Evolutionary conservation across 1,140 invertebrate genomes (phyloP).

Genomic region (Himalopsyche phryganea): DNA sequence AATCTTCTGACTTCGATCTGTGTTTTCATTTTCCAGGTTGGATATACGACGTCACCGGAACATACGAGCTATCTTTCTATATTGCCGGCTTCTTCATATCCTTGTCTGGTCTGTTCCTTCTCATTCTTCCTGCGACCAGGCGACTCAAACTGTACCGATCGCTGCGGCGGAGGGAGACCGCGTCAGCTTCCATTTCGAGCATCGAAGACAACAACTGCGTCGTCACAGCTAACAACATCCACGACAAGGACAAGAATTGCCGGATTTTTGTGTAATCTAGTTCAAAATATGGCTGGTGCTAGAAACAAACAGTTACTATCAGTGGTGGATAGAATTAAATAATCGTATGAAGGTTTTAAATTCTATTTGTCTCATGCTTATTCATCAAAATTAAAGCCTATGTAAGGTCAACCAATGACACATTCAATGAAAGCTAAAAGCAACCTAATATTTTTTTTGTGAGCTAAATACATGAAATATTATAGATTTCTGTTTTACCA

Average conservation of each 20-base stretch:
- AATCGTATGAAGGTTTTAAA: no score
- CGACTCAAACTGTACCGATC: constrained; percentile 39
- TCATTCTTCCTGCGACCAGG: constrained; percentile 60
- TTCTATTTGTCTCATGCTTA: no score
- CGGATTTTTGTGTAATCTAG: constrained; percentile 27
- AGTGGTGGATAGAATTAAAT: no score
- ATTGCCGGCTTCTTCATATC: constrained; percentile 80
- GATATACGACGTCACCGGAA: constrained; percentile 73
- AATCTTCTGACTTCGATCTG: no score
- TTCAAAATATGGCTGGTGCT: no score
- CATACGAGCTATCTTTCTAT: constrained; percentile 83
- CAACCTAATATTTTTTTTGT: no score
- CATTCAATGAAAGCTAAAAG: no score
- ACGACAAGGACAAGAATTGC: constrained; percentile 23
- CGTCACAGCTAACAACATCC: constrained; percentile 23
- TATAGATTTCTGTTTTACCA: no score
- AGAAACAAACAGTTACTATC: no score
- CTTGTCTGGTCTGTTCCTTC: constrained; percentile 75
- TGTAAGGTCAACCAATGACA: no score
- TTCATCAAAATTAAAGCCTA: no score
- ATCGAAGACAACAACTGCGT: constrained; percentile 14
- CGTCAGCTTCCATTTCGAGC: constrained; percentile 20
- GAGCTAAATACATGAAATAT: no score
- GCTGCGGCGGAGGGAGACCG: constrained; percentile 11
- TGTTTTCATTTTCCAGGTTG: constrained; percentile 78